Evolutionary conservation across 2,113 vertebrate species (phyloP), one percentile per base, ranked within the genome.

Genomic region (Limanda limanda): DNA sequence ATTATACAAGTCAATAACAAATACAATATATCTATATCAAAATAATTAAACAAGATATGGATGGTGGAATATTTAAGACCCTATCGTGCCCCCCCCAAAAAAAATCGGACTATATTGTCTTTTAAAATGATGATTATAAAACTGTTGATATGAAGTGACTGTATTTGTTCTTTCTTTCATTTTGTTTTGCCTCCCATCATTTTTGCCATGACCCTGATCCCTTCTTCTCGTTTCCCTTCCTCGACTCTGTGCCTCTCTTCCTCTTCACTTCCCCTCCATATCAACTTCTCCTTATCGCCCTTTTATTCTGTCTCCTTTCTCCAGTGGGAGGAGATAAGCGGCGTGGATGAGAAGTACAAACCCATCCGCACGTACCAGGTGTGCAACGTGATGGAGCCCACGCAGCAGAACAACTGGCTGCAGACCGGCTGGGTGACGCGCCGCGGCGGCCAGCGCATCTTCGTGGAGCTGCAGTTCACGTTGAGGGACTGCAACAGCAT

Each of bases 261-360:
- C 7, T 68, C 24, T 15, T 56, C 14, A 2, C 51, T 52, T 20
- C 21, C 21, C 18, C 21, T 52, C 13, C 6, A 8, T 10, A 20
- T 65, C 23, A 58, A 31, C 23, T 64, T 5, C 4, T 10, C 17
- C 24, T 61, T 25, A 3, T 20, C 14, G 13, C 52, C 18, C 13
- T 20, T 5, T 21, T 52, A 10, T 37, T 10, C 2, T 37, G 35
- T 37, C 35, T 10, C 9, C 3, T 60, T 23, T 80, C 72, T 66
- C 9, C 93, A 99, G 98, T 99, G 97, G 98, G 98, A 99, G 88
- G 98, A 99, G 89, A 99, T 99, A 89, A 99, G 97, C 0, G 98
- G 97, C 0, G 96, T 99, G 66, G 98, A 99, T 68, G 98, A 99
- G 77, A 95, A 96, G 69, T 95, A 96, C 92, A 97, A 93, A 65